A percentile compares a stretch with the other conserved stretches of the same genome.
These are phyloP conservation scores for Lethocerus indicus DNA, from an alignment of 1,140 invertebrate species.

Conservation along the genomic window DNA sequence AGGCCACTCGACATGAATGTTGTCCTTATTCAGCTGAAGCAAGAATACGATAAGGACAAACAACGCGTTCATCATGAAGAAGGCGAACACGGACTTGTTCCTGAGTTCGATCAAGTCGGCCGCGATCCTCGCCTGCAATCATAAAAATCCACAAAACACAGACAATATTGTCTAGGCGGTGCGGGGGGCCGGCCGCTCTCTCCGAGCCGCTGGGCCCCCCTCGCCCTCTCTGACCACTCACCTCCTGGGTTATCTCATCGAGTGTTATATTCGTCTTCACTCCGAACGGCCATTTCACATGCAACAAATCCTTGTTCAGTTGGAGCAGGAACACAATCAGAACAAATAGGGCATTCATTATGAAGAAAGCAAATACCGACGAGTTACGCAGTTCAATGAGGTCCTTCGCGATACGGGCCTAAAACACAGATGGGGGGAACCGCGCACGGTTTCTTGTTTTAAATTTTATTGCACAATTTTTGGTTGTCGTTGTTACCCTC, in stretches of 20 bases:
- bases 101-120: constrained; percentile 78
- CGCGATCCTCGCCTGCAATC: constrained; percentile 67
- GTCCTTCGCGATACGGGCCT: constrained; percentile 77
- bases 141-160: constrained; percentile 16
- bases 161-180: neutral
- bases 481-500: too few species aligned
- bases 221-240: constrained; percentile 32
- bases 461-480: too few species aligned
- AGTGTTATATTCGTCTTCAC: constrained; percentile 87
- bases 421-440: constrained; percentile 25
- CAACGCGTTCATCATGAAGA: constrained; percentile 98
- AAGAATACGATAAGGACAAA: constrained; percentile 97
- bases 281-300: constrained; percentile 86
- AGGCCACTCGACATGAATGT: constrained; percentile 87
- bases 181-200: constrained; percentile 5
- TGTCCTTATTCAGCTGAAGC: constrained; percentile 94
- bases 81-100: constrained; percentile 93
- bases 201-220: neutral
- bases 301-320: constrained; percentile 85
- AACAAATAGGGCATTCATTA: constrained; percentile 95
- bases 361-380: constrained; percentile 91
- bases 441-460: too few species aligned
- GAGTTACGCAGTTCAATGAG: constrained; percentile 84
- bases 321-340: constrained; percentile 94
- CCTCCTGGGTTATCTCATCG: constrained; percentile 71